Percentiles rank a stretch among this genome's conserved stretches.
These are phyloP conservation scores for Eristalis arbustorum DNA, from an alignment of 2,888 invertebrate species.

Conservation along the genomic window DNA sequence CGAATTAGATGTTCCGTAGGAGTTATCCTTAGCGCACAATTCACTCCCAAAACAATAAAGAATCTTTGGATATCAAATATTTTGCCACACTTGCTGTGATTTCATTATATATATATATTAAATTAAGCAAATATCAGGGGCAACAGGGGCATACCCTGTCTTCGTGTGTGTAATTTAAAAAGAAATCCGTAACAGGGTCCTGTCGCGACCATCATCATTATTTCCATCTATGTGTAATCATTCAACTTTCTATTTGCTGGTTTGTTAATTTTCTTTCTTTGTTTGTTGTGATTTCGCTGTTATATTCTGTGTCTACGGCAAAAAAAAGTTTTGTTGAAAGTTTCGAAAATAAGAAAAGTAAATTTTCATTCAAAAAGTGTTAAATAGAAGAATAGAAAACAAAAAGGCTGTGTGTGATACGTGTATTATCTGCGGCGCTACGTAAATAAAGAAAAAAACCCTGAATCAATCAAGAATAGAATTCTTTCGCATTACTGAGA, in stretches of 20 bases:
- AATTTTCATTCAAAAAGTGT: conserved; percentile 6
- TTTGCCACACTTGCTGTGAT: not conserved
- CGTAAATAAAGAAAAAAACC: not conserved
- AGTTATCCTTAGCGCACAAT: conserved; percentile 21
- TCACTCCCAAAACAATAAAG: conserved; percentile 2
- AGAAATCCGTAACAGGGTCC: not conserved
- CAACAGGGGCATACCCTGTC: not conserved
- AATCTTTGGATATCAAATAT: conserved; percentile 1
- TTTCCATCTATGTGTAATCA: conserved; percentile 46
- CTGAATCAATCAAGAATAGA: conserved; percentile 13
- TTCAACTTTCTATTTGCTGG: conserved; percentile 40
- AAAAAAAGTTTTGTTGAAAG: not conserved
- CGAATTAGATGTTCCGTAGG: conserved; percentile 58
- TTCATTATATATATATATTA: not conserved
- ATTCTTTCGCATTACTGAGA: conserved; percentile 19
- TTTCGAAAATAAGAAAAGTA: not conserved
- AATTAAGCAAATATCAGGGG: not conserved
- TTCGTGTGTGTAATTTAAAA: not conserved
- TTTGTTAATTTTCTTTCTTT: conserved; percentile 35
- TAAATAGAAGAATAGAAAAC: conserved; percentile 45
- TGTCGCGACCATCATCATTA: conserved; percentile 5
- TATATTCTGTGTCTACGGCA: conserved; percentile 10
- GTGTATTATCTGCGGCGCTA: not conserved
- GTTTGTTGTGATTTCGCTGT: conserved; percentile 55
- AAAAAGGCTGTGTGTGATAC: conserved; percentile 21